These are phyloP conservation scores for Mallotus villosus DNA, from an alignment of 2,797 vertebrate genomes.

Conservation along the genomic window DNA sequence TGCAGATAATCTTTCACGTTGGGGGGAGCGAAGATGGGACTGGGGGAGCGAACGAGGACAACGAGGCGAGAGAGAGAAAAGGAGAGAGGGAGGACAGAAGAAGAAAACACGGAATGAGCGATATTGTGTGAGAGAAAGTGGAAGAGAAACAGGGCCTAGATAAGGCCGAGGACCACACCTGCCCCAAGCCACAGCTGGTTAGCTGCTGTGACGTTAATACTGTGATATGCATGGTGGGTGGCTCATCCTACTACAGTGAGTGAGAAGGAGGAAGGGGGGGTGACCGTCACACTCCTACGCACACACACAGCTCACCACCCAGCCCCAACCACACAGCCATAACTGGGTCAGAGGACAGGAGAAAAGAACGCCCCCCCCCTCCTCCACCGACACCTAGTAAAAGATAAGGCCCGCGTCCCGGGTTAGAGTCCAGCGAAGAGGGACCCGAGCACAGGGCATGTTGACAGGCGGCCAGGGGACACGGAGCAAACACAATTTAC, in stretches of 20 bases:
- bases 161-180: constrained; percentile 46
- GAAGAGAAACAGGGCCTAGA: constrained; percentile 9
- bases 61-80: neutral
- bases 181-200: constrained; percentile 47
- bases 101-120: neutral
- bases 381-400: neutral
- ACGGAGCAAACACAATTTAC: constrained; percentile 44
- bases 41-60: constrained; percentile 1
- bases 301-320: neutral
- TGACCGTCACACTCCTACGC: neutral
- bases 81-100: neutral
- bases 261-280: no score
- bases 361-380: neutral
- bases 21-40: constrained; percentile 5
- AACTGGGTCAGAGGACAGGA: constrained; percentile 21
- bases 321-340: neutral
- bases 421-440: constrained; percentile 29
- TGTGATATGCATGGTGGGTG: constrained; percentile 15
- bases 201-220: constrained; percentile 36
- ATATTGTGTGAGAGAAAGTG: no score
- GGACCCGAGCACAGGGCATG: constrained; percentile 21
- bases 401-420: constrained; percentile 15
- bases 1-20: neutral
- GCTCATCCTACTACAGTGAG: neutral
- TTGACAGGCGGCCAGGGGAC: constrained; percentile 43